Percentiles rank a stretch among this genome's conserved stretches.
phyloP scores from a whole-genome alignment of 2,113 vertebrate genomes.

The Synchiropus splendidus region DNA sequence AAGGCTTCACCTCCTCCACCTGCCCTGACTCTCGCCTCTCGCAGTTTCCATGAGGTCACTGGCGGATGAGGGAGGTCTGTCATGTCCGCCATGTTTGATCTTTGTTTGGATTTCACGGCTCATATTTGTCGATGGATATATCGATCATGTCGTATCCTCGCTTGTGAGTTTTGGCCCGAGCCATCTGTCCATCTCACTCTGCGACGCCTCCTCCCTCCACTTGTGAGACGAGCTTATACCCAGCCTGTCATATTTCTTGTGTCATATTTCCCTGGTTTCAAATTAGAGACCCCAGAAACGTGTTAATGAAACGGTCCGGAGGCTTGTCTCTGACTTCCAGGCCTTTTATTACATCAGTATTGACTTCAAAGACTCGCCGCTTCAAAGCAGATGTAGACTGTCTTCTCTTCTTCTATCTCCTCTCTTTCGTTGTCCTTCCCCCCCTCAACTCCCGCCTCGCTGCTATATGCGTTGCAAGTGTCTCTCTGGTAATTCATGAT shows the following conservation, averaged over 20 bases:
- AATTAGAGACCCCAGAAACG: slow-evolving; percentile 21
- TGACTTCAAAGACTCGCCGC: slow-evolving; percentile 43
- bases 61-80: slow-evolving; percentile 18
- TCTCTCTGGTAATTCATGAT: not conserved
- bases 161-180: too few species aligned
- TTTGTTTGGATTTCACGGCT: too few species aligned
- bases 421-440: slow-evolving; percentile 1
- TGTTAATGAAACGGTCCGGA: slow-evolving; percentile 45
- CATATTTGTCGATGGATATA: too few species aligned
- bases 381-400: slow-evolving; percentile 32
- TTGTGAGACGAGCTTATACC: too few species aligned
- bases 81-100: too few species aligned
- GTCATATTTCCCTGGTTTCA: slow-evolving; percentile 9
- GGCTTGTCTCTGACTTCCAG: slow-evolving; percentile 27
- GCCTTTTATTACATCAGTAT: slow-evolving; percentile 45
- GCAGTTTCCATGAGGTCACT: slow-evolving; percentile 57
- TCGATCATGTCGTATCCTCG: too few species aligned
- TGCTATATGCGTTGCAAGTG: not conserved
- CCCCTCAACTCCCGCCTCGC: slow-evolving; percentile 5
- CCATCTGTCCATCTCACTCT: too few species aligned
- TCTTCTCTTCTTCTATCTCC: slow-evolving; percentile 3
- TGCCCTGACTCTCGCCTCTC: slow-evolving; percentile 24
- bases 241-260: too few species aligned
- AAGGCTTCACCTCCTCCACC: slow-evolving; percentile 42
- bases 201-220: too few species aligned